phyloP scores from a whole-genome alignment of 1,140 invertebrate species.

The Drosophila erecta region DNA sequence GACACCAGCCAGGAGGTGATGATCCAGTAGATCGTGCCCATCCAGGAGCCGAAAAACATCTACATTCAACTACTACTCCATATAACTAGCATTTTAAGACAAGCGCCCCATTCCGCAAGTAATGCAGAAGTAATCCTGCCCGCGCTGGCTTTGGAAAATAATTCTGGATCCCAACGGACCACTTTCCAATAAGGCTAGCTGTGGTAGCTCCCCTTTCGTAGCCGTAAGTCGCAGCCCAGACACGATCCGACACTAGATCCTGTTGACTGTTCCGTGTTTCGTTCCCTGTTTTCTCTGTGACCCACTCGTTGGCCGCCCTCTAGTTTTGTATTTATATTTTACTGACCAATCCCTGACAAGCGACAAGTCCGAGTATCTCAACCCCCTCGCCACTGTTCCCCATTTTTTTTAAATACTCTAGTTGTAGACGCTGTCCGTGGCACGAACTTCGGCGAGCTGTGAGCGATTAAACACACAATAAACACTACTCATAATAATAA shows the following conservation, averaged over 20 bases:
- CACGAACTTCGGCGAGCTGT: conserved; percentile 17
- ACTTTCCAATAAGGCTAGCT: background rate
- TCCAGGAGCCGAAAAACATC: conserved; percentile 33
- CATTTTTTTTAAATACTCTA: conserved; percentile 24
- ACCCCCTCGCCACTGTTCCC: background rate
- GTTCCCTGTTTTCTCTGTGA: no score
- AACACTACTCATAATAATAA: conserved; percentile 31
- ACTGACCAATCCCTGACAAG: background rate
- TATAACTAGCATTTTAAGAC: conserved; percentile 36
- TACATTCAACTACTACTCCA: conserved; percentile 62
- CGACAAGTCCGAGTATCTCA: background rate
- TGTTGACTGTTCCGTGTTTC: conserved; percentile 21
- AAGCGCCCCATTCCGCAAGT: conserved; percentile 16
- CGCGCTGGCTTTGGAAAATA: background rate
- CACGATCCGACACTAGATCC: conserved; percentile 8
- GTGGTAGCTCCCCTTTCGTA: conserved; percentile 8
- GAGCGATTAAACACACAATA: conserved; percentile 42
- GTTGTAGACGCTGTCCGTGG: conserved; percentile 15
- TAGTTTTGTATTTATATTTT: conserved; percentile 45
- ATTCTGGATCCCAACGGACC: background rate
- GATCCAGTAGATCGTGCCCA: conserved; percentile 66
- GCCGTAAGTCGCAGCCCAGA: conserved; percentile 11
- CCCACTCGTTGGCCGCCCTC: background rate
- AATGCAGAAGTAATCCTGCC: conserved; percentile 8
- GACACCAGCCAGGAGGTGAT: conserved; percentile 84